These are phyloP conservation scores for Phaethornis superciliosus DNA, from an alignment of 2,113 vertebrate species.

Conservation along the genomic window DNA sequence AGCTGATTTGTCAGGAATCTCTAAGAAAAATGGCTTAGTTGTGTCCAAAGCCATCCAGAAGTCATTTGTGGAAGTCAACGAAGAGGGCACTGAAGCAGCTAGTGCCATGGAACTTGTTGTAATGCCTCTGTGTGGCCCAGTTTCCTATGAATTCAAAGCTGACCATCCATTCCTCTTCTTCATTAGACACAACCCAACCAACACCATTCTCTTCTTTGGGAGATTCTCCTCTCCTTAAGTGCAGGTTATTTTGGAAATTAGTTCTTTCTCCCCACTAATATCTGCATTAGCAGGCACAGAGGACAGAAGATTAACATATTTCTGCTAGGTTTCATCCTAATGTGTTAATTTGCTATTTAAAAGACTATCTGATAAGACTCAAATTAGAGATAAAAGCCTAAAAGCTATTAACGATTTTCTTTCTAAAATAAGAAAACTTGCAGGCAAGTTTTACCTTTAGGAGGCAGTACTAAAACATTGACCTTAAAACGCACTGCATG, in stretches of 20 bases:
- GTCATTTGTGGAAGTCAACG: conserved; percentile 68
- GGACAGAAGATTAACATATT: neutral
- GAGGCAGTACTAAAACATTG: neutral
- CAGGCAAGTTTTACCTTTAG: neutral
- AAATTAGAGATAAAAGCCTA: neutral
- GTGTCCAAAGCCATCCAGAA: conserved; percentile 73
- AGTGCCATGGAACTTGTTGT: neutral
- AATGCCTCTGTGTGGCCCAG: neutral
- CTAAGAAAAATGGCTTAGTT: conserved; percentile 52
- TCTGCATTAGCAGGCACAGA: neutral
- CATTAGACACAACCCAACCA: conserved; percentile 63
- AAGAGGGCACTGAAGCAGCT: conserved; percentile 72
- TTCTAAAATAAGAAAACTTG: neutral
- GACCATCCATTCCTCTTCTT: conserved; percentile 75
- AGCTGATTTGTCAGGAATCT: conserved; percentile 78
- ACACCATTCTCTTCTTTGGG: conserved; percentile 73
- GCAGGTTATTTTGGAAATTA: neutral
- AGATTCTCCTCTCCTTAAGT: conserved; percentile 67
- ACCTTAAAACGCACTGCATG: neutral
- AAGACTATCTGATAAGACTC: neutral
- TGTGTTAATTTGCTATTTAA: neutral
- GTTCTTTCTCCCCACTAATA: neutral
- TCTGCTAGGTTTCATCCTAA: neutral
- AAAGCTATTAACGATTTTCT: neutral
- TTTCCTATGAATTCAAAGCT: conserved; percentile 54